These are phyloP conservation scores for Chloropsis cyanopogon DNA, from an alignment of 2,113 vertebrate genomes.

Conservation along the genomic window DNA sequence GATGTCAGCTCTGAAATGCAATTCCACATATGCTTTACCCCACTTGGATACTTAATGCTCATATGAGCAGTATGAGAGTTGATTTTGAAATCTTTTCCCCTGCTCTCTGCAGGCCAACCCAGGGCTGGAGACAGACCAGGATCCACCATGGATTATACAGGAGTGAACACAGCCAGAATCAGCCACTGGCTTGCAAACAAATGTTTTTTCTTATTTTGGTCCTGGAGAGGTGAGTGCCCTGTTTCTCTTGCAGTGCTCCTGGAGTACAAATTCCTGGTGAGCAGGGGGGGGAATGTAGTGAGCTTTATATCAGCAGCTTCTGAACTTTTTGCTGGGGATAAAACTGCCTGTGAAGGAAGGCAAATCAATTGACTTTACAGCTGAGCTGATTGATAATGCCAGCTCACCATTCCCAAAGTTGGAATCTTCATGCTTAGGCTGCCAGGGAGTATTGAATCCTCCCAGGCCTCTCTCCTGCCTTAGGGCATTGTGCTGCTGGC, in stretches of 20 bases:
- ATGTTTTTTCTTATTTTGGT: not conserved
- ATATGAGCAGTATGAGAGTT: not conserved
- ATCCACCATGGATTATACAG: not conserved
- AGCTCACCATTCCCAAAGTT: not conserved
- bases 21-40: not conserved
- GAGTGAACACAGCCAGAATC: not conserved
- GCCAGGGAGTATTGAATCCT: not conserved
- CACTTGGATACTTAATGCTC: not conserved
- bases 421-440: not conserved
- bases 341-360: not conserved
- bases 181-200: not conserved
- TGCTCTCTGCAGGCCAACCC: not conserved
- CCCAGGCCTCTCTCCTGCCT: not conserved
- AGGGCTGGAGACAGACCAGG: not conserved
- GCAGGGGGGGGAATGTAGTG: not conserved
- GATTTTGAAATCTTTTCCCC: not conserved
- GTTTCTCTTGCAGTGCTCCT: not conserved
- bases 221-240: not conserved
- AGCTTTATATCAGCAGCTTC: not conserved
- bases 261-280: not conserved
- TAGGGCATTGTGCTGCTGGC: not conserved
- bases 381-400: not conserved
- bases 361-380: not conserved
- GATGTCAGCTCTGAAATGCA: not conserved
- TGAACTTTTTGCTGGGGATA: not conserved